Conservation (phyloP, 2,888 invertebrate genomes). For the Sphinx pinastri region DNA sequence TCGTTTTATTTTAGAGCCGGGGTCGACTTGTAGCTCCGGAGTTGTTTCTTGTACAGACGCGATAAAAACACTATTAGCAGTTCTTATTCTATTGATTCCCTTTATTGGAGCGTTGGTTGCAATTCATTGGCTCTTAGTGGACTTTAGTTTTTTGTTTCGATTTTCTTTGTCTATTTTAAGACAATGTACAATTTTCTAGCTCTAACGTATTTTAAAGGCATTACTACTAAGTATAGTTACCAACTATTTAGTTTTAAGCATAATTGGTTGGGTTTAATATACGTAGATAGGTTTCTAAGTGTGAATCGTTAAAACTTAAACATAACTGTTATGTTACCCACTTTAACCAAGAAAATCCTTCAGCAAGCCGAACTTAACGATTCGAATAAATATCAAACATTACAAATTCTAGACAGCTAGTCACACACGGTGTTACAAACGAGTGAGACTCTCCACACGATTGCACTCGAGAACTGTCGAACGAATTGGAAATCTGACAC, state of each 20-base stretch:
- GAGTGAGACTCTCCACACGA: slow-evolving; percentile 17
- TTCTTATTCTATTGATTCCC: slow-evolving; percentile 23
- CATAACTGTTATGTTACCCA: too few species aligned
- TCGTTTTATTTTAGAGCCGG: slow-evolving; percentile 72
- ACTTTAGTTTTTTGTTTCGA: slow-evolving; percentile 3
- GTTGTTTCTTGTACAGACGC: slow-evolving; percentile 45
- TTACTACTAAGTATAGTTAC: too few species aligned
- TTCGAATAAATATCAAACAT: slow-evolving; percentile 2
- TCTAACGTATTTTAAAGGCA: too few species aligned
- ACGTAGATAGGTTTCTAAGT: too few species aligned
- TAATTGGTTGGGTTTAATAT: too few species aligned
- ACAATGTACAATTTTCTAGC: not conserved
- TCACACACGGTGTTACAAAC: slow-evolving; percentile 11
- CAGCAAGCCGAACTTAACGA: not conserved
- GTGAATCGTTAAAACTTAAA: too few species aligned
- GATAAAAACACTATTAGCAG: slow-evolving; percentile 42
- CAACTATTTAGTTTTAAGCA: too few species aligned
- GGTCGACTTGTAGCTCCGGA: slow-evolving; percentile 49
- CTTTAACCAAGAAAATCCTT: not conserved
- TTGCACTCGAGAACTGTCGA: slow-evolving; percentile 26
- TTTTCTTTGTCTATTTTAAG: slow-evolving; percentile 12
- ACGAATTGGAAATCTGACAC: slow-evolving; percentile 26
- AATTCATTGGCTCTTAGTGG: slow-evolving; percentile 7
- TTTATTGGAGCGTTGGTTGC: slow-evolving; percentile 19
- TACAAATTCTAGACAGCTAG: slow-evolving; percentile 17